Evolutionary conservation across 2,797 vertebrate genomes (phyloP).

Genomic region (Trichosurus vulpecula): DNA sequence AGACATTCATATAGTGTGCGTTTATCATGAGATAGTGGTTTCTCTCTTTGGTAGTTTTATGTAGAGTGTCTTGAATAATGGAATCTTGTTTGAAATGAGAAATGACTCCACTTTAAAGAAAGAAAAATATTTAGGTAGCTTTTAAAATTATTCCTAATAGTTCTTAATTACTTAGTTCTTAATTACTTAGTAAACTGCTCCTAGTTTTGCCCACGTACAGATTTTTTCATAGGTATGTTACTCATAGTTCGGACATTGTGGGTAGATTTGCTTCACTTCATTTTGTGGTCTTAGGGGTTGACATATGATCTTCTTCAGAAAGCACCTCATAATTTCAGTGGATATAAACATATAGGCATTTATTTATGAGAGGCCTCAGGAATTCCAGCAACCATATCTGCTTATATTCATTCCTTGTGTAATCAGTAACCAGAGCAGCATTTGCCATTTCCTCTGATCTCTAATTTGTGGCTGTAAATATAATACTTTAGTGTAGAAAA

Average conservation of each 20-base stretch:
- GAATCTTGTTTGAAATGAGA: conserved; percentile 57
- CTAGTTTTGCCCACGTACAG: neutral
- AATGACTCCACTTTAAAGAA: conserved; percentile 48
- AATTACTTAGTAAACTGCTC: conserved; percentile 52
- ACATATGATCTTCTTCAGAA: conserved; percentile 57
- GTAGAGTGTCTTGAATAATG: conserved; percentile 9
- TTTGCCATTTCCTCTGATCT: conserved; percentile 52
- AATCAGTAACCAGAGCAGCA: conserved; percentile 44
- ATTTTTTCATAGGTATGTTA: conserved; percentile 11
- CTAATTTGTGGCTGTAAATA: conserved; percentile 44
- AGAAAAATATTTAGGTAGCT: conserved; percentile 56
- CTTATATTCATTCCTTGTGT: conserved; percentile 64
- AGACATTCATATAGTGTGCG: neutral
- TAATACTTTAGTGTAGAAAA: conserved; percentile 54
- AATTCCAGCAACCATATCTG: conserved; percentile 59
- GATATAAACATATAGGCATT: conserved; percentile 56
- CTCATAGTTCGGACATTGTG: conserved; percentile 44
- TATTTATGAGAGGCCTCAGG: conserved; percentile 65
- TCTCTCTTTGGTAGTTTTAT: neutral
- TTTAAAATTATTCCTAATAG: conserved; percentile 19
- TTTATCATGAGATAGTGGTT: neutral
- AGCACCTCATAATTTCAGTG: conserved; percentile 67
- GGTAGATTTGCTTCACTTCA: conserved; percentile 44
- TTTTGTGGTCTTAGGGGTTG: conserved; percentile 55
- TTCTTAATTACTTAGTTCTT: conserved; percentile 50